A percentile compares a stretch with the other conserved stretches of the same genome.
Conservation (phyloP, 2,113 vertebrate species). For the Chionomys nivalis region DNA sequence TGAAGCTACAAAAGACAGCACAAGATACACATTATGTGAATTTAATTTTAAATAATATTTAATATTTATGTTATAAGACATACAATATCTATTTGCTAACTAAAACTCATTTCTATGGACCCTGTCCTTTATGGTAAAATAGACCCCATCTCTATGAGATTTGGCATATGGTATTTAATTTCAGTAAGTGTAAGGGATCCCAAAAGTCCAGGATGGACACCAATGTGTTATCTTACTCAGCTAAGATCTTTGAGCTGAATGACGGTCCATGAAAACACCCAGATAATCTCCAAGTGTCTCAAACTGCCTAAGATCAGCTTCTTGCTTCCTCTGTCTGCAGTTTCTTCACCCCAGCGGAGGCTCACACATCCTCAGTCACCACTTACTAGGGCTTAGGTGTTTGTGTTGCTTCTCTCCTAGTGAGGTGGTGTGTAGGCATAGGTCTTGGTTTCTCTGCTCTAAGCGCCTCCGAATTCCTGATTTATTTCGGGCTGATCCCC, state of each 20-base stretch:
- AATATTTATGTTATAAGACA: neutral
- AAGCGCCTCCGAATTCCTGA: neutral
- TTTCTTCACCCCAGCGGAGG: rapidly evolving
- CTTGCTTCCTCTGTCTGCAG: neutral
- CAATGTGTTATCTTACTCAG: neutral
- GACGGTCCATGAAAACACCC: neutral
- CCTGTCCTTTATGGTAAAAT: neutral
- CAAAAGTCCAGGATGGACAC: neutral
- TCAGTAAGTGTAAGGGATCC: neutral
- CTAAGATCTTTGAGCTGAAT: neutral
- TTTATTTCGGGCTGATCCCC: neutral
- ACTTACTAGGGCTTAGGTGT: neutral
- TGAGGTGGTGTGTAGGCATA: rapidly evolving
- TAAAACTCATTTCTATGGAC: neutral
- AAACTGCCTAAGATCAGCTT: neutral
- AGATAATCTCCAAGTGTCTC: neutral
- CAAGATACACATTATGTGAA: neutral
- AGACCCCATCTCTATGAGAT: neutral
- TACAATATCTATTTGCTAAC: neutral
- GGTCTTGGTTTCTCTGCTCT: neutral
- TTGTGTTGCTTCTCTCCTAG: neutral
- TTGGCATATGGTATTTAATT: neutral
- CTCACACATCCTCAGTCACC: neutral
- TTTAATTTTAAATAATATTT: neutral
- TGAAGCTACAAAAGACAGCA: neutral